Base-by-base conservation (phyloP, 2,888 invertebrate genomes). In the Hipparchia sbordonii region DNA sequence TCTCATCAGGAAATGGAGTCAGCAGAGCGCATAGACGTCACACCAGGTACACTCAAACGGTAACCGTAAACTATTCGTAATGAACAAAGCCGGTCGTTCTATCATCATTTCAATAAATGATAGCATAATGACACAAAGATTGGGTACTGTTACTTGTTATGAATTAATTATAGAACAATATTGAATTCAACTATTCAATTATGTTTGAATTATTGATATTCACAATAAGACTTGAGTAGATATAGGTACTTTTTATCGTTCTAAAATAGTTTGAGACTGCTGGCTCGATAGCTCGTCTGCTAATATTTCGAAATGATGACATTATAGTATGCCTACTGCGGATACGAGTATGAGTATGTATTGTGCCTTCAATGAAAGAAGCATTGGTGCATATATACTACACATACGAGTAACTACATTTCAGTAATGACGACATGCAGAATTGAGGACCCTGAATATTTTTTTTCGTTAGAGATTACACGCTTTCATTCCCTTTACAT, bases 11-110 rank as follows among this genome's bases (percentile, higher is more conserved):
- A 73, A 74, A 77, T 78, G 77, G 74, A 79, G 75, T 74, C 78
- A 79, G 71, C 78, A 73, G 77, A 80, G 80, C 79, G 81, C 71
- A 67, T 61, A 72, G 75, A 76, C 78, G 78, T 78, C 78, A 77
- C 77, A 76, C 77, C 75, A 76, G 72, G 73, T 77, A 76, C 72
- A 68, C 73, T 75, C 74, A 70, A 77, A 77, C 75, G 77, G 77
- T 76, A 69, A 79, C 77, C 71, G 77, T 78, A 78, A 77, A 77
- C 78, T 76, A 74, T 67, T 77, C 72, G 67, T 70, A 73, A 74
- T 70, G 72, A 71, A 76, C 69, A 73, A 67, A 62, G 61, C 59
- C 63, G 62, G 67, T 65, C 65, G 60, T 45, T 70, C 23, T 33
- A 71, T 45, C 69, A 69, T 52, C 52, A 57, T 69, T 61, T 52